Evolutionary conservation across 2,888 invertebrate genomes (phyloP).

Genomic region (Cepaea hortensis): DNA sequence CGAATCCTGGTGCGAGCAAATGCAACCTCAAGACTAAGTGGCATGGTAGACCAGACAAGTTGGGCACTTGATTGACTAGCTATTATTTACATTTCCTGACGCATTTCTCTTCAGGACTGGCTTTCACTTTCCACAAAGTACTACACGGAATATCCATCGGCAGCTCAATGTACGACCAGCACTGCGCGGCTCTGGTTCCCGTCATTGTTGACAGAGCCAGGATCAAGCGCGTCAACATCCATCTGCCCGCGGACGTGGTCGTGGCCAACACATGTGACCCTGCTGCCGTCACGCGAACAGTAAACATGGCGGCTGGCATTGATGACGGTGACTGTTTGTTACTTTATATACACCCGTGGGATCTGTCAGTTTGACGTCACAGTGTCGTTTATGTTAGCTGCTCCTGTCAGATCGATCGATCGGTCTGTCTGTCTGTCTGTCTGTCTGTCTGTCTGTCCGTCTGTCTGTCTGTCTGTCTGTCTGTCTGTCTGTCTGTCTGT

Average conservation of each 20-base stretch:
- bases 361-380: no score
- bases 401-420: no score
- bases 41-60: no score
- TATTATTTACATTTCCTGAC: not conserved
- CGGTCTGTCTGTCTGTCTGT: no score
- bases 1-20: no score
- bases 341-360: no score
- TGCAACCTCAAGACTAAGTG: no score
- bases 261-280: conserved; percentile 97
- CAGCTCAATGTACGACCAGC: conserved; percentile 93
- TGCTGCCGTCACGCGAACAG: conserved; percentile 87
- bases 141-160: conserved; percentile 96
- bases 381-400: no score
- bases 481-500: no score
- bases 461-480: no score
- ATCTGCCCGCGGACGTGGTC: conserved; percentile 95
- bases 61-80: no score
- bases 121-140: conserved; percentile 97
- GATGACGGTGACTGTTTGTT: conserved; percentile 85
- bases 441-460: no score
- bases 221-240: conserved; percentile 92
- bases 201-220: conserved; percentile 93
- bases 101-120: conserved; percentile 82
- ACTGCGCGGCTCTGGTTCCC: conserved; percentile 94
- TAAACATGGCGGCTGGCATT: conserved; percentile 88